Conservation (phyloP, 2,888 invertebrate species). For the Mimachlamys varia region DNA sequence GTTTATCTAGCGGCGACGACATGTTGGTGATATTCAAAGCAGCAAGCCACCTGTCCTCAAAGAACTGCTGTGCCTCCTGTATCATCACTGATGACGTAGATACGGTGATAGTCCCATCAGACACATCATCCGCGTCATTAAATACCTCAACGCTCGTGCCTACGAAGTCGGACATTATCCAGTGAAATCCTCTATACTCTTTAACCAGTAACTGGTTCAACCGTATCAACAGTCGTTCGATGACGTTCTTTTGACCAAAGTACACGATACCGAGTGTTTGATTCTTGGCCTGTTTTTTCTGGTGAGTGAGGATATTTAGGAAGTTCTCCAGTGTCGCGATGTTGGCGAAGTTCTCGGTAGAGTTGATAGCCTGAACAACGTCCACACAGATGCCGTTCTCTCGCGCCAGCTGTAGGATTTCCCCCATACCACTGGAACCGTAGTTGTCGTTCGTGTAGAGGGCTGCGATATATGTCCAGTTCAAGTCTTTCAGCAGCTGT, state of each 20-base stretch:
- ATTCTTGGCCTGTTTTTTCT: conserved; percentile 53
- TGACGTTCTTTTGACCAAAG: conserved; percentile 62
- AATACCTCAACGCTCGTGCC: conserved; percentile 58
- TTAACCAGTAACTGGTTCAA: conserved; percentile 41
- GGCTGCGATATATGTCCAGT: conserved; percentile 69
- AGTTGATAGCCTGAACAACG: conserved; percentile 47
- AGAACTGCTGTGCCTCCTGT: conserved; percentile 50
- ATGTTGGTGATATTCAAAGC: conserved; percentile 11
- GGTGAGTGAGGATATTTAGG: conserved; percentile 45
- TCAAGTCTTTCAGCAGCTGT: conserved; percentile 60
- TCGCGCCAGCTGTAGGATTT: conserved; percentile 58
- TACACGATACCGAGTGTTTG: conserved; percentile 66
- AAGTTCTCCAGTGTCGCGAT: conserved; percentile 39
- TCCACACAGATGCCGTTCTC: conserved; percentile 68
- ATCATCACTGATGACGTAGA: conserved; percentile 53
- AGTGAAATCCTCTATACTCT: conserved; percentile 56
- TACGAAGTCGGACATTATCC: conserved; percentile 68
- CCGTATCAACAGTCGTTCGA: conserved; percentile 45
- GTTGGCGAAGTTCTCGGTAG: conserved; percentile 44
- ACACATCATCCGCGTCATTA: conserved; percentile 47
- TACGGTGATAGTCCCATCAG: conserved; percentile 60
- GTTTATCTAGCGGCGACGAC: conserved; percentile 46
- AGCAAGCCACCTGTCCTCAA: conserved; percentile 52
- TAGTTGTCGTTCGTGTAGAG: conserved; percentile 68
- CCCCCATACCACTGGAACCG: conserved; percentile 58